Base-by-base conservation (phyloP, 1,140 invertebrate species). In the Zaprionus lachaisei region DNA sequence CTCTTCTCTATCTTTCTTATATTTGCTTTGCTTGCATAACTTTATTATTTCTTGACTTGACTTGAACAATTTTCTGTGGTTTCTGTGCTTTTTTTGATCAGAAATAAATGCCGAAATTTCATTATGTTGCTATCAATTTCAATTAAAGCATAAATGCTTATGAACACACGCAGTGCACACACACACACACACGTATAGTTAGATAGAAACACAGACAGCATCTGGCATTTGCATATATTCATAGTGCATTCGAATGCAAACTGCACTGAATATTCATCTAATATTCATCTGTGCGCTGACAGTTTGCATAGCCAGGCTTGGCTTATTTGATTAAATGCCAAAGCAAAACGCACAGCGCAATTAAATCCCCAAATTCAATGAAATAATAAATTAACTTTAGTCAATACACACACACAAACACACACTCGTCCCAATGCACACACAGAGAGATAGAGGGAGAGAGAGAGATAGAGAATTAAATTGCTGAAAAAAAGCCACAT, bases 1-100 rank as follows among this genome's bases (percentile, higher is more conserved):
- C 20, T 51, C 47, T 20, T 20, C 20, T 22, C 20, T 55, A 58
- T 63, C 49, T 20, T 26, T 26, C 80, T 65, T 79, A 73, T 84
- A 79, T 84, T 87, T 87, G 84, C 71, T 79, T 89, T 66, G 66
- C 58, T 38, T 81, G 81, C 83, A 89, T 73, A 84, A 81, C 83
- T 81, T 65, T 70, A 79, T 76, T 86, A 70, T 72, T 68, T 37
- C 37, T 69, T 38, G 63, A 51, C 70, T 74, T 62, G 55, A 55
- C 60, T 49, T 77, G 17, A 4, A 14, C 58, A 41, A 2, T 24
- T 44, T 55, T 34, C 61, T 64, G 24, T 24, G 44, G 22, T 11
- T 9, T 34, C 14, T 38, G 17, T 56, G 7, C 20, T 24, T 38
- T 56, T 6, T 22, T 55, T 54, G 51, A 5, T 80, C 72, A 80